These are phyloP conservation scores for Hirtodrosophila cameraria DNA, from an alignment of 2,888 invertebrate species.

Conservation along the genomic window DNA sequence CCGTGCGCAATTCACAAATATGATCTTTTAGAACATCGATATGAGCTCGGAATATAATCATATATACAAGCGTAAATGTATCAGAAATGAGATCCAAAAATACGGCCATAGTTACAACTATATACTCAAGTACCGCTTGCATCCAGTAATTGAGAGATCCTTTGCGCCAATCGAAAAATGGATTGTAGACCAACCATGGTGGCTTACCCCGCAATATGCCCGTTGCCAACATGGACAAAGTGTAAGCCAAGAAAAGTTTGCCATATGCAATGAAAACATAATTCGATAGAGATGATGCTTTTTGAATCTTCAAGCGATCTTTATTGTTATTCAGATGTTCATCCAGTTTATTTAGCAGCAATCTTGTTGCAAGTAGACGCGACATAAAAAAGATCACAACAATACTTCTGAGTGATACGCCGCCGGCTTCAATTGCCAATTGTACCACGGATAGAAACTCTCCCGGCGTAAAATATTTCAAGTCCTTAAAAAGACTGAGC, in stretches of 20 bases:
- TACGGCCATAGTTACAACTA: neutral
- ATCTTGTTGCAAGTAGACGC: conserved; percentile 12
- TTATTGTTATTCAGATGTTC: conserved; percentile 2
- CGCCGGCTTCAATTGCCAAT: conserved; percentile 19
- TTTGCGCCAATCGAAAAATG: conserved; percentile 44
- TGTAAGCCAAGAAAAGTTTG: conserved; percentile 16
- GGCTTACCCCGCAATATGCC: conserved; percentile 20
- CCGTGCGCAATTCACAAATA: conserved; percentile 30
- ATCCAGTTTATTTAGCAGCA: conserved; percentile 42
- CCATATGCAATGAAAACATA: conserved; percentile 38
- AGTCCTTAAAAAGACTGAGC: conserved; percentile 33
- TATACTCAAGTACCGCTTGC: conserved; percentile 34
- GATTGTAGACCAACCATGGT: conserved; percentile 49
- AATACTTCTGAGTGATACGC: conserved; percentile 24
- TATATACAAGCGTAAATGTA: conserved; percentile 30
- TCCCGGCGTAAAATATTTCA: conserved; percentile 37
- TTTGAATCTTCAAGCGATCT: conserved; percentile 39
- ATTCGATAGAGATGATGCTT: conserved; percentile 35
- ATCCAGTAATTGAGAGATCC: conserved; percentile 27
- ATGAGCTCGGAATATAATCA: conserved; percentile 33
- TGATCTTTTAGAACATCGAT: conserved; percentile 39
- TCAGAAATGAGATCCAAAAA: conserved; percentile 27
- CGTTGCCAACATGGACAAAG: conserved; percentile 24
- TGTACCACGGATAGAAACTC: conserved; percentile 42
- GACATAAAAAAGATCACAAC: conserved; percentile 16